Conservation (phyloP, 1,140 invertebrate genomes). For the Asbolus verrucosus region DNA sequence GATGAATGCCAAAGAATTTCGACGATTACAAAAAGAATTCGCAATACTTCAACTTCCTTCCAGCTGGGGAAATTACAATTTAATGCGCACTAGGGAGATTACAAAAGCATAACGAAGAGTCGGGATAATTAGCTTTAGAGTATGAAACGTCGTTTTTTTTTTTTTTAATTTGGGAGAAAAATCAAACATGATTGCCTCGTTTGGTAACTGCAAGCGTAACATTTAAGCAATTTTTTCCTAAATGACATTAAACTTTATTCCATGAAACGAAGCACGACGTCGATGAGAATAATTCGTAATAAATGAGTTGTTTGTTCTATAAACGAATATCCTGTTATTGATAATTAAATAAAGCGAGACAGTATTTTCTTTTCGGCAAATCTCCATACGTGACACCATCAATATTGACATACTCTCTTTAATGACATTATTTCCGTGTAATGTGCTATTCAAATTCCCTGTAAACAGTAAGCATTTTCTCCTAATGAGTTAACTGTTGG, state of each 20-base stretch:
- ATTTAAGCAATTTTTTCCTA: slow-evolving; percentile 7
- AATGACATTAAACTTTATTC: slow-evolving; percentile 26
- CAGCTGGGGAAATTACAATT: slow-evolving; percentile 5
- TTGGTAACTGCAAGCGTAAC: too few species aligned
- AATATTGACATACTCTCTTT: neutral
- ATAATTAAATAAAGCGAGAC: neutral
- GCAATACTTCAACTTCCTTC: slow-evolving; percentile 10
- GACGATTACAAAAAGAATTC: slow-evolving; percentile 2
- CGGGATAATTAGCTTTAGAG: slow-evolving; percentile 3
- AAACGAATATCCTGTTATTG: slow-evolving; percentile 30
- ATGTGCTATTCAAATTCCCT: slow-evolving; percentile 12
- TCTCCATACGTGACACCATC: neutral
- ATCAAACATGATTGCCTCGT: too few species aligned
- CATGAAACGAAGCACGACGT: slow-evolving; percentile 12
- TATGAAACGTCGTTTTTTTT: too few species aligned
- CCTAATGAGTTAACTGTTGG: neutral
- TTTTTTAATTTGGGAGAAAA: too few species aligned
- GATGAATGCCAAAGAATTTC: neutral
- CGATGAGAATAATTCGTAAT: slow-evolving; percentile 7
- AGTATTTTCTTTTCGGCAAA: slow-evolving; percentile 9
- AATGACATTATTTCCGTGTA: slow-evolving; percentile 12
- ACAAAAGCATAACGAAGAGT: slow-evolving; percentile 27
- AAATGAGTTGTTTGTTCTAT: slow-evolving; percentile 17
- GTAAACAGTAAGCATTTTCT: slow-evolving; percentile 14
- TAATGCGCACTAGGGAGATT: slow-evolving; percentile 9